These are phyloP conservation scores for Cremastinae sp. DNA, from an alignment of 2,888 invertebrate species.

Conservation along the genomic window DNA sequence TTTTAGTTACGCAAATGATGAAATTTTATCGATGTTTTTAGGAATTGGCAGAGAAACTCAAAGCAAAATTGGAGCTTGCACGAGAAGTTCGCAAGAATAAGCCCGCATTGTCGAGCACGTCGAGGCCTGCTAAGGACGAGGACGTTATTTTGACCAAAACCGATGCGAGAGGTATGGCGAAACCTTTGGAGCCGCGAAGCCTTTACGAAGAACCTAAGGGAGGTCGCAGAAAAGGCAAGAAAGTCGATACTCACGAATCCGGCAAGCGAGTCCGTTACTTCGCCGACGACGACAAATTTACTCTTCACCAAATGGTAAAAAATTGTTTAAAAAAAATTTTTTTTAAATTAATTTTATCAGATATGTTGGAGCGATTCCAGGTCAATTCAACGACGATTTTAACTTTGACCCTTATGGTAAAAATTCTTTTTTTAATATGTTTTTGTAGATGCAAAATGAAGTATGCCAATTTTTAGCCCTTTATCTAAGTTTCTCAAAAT, in stretches of 20 bases:
- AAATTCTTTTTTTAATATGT: too few species aligned
- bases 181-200: constrained; percentile 83
- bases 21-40: constrained; percentile 63
- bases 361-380: too few species aligned
- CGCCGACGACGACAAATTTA: constrained; percentile 94
- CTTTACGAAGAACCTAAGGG: constrained; percentile 73
- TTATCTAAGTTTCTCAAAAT: too few species aligned
- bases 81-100: constrained; percentile 80
- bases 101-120: constrained; percentile 18
- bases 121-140: constrained; percentile 44
- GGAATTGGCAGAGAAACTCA: constrained; percentile 86
- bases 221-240: constrained; percentile 81
- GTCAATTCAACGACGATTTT: too few species aligned
- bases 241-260: constrained; percentile 86
- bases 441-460: too few species aligned
- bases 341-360: too few species aligned
- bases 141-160: constrained; percentile 86
- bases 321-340: too few species aligned
- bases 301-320: constrained; percentile 91
- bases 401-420: too few species aligned
- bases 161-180: constrained; percentile 84
- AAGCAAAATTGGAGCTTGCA: constrained; percentile 88
- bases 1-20: not conserved
- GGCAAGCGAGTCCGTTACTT: constrained; percentile 90
- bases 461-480: too few species aligned